Conservation (phyloP, 2,797 vertebrate species). For the Typhlichthys eigenmanni region DNA sequence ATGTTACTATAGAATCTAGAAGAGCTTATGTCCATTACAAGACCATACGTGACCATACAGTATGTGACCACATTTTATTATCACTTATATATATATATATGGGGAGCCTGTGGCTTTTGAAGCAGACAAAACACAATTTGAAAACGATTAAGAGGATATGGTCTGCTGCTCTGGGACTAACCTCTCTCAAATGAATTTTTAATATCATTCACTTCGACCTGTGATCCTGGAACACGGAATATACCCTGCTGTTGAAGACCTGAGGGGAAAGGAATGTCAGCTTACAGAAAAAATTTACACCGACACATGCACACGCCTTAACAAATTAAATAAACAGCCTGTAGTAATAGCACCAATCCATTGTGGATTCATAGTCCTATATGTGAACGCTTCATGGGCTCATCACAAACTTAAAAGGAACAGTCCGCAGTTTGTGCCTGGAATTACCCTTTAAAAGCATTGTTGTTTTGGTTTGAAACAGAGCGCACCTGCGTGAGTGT, state of each 20-base stretch:
- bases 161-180: conserved; percentile 61
- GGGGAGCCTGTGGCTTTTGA: conserved; percentile 45
- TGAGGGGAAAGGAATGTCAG: conserved; percentile 55
- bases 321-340: conserved; percentile 5
- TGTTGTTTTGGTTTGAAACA: not conserved
- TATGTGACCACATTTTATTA: conserved; percentile 40
- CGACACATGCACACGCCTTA: not conserved
- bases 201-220: conserved; percentile 98
- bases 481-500: not conserved
- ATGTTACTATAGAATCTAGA: conserved; percentile 33
- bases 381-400: too few species aligned
- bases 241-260: conserved; percentile 98
- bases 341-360: too few species aligned
- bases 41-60: conserved; percentile 7
- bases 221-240: conserved; percentile 97
- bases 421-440: too few species aligned
- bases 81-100: conserved; percentile 51
- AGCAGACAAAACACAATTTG: conserved; percentile 59
- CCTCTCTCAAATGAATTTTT: conserved; percentile 99
- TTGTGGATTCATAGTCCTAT: too few species aligned
- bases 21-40: conserved; percentile 43
- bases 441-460: too few species aligned
- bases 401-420: too few species aligned
- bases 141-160: conserved; percentile 61
- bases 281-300: conserved; percentile 13